A percentile compares a stretch with the other conserved stretches of the same genome.
These are phyloP conservation scores for Drosophila flavopinicola DNA, from an alignment of 2,888 invertebrate species.

Conservation along the genomic window DNA sequence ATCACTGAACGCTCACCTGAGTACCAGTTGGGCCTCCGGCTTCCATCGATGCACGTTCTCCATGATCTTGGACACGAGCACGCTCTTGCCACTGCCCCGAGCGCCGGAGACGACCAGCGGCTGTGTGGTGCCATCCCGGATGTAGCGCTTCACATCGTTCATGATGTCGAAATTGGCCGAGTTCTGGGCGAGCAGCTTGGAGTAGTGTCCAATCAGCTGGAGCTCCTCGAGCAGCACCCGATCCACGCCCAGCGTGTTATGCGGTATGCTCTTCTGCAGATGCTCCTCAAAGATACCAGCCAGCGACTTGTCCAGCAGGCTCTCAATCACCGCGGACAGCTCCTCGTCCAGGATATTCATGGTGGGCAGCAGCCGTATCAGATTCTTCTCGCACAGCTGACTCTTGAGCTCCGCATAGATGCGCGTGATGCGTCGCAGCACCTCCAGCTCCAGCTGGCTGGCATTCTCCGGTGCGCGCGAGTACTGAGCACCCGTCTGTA, in stretches of 20 bases:
- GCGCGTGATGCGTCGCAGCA: slow-evolving; percentile 88
- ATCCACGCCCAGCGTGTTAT: slow-evolving; percentile 90
- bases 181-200: slow-evolving; percentile 88
- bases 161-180: slow-evolving; percentile 83
- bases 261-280: slow-evolving; percentile 86
- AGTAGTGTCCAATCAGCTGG: slow-evolving; percentile 89
- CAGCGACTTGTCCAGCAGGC: slow-evolving; percentile 88
- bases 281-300: slow-evolving; percentile 89
- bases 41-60: slow-evolving; percentile 88
- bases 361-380: slow-evolving; percentile 86
- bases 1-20: slow-evolving; percentile 75
- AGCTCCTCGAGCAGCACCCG: slow-evolving; percentile 89
- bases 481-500: slow-evolving; percentile 88
- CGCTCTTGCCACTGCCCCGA: slow-evolving; percentile 93
- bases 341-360: slow-evolving; percentile 83
- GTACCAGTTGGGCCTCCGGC: slow-evolving; percentile 86
- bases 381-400: slow-evolving; percentile 90
- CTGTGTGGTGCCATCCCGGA: slow-evolving; percentile 82
- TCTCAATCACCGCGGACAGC: slow-evolving; percentile 87
- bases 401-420: slow-evolving; percentile 90
- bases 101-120: slow-evolving; percentile 91
- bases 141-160: slow-evolving; percentile 85
- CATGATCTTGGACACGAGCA: slow-evolving; percentile 90
- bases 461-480: slow-evolving; percentile 85
- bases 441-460: slow-evolving; percentile 87